A percentile compares a stretch with the other conserved stretches of the same genome.
phyloP scores from a whole-genome alignment of 2,797 vertebrate genomes.

The Macrochelys suwanniensis region DNA sequence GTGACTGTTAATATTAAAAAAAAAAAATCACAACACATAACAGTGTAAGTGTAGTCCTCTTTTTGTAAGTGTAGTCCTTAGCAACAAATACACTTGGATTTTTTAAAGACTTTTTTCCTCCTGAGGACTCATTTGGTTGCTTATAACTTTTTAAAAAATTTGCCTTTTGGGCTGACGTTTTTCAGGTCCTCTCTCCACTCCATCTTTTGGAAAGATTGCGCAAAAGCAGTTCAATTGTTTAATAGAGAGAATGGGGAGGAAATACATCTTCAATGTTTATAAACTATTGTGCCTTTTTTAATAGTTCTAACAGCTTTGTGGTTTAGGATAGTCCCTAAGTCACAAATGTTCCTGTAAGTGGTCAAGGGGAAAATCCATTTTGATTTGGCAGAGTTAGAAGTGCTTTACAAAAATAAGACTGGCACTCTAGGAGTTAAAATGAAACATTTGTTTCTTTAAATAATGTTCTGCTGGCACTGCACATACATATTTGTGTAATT shows the following conservation, averaged over 20 bases:
- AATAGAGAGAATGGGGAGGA: not conserved
- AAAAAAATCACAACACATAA: not conserved
- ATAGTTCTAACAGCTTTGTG: not conserved
- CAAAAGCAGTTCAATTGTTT: not conserved
- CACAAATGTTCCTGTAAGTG: not conserved
- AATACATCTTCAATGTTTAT: not conserved
- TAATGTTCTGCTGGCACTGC: not conserved
- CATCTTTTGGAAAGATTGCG: not conserved
- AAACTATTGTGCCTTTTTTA: not conserved
- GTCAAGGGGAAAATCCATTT: not conserved
- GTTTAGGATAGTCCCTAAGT: not conserved
- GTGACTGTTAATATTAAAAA: not conserved
- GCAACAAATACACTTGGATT: not conserved
- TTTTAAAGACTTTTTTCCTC: not conserved
- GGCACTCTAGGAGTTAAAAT: no score
- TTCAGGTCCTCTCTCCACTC: not conserved
- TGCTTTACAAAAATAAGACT: not conserved
- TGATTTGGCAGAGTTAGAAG: not conserved
- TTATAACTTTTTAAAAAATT: not conserved
- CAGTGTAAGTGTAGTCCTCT: not conserved
- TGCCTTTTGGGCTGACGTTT: not conserved
- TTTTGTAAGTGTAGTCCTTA: not conserved
- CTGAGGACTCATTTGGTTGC: not conserved
- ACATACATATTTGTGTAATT: accelerated
- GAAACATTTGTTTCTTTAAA: no score